A percentile compares a stretch with the other conserved stretches of the same genome.
phyloP scores from a whole-genome alignment of 1,140 invertebrate genomes.

The Drosophila micromelanica region DNA sequence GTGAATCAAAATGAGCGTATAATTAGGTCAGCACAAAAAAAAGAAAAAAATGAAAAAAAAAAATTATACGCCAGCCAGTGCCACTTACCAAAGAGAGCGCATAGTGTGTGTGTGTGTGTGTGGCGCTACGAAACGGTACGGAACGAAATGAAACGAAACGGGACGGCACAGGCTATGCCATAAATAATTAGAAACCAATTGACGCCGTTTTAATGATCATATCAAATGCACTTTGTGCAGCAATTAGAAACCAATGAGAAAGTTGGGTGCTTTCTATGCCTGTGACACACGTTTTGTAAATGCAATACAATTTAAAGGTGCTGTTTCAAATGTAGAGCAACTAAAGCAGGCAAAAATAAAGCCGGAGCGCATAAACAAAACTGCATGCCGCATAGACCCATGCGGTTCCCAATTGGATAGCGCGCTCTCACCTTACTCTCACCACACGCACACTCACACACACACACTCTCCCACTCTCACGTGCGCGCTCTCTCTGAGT shows the following conservation, averaged over 20 bases:
- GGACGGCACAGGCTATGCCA: slow-evolving; percentile 33
- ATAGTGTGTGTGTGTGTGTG: slow-evolving; percentile 42
- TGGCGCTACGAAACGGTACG: slow-evolving; percentile 13
- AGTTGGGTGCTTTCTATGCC: slow-evolving; percentile 16
- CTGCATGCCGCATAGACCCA: slow-evolving; percentile 34
- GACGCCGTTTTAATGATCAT: slow-evolving; percentile 63
- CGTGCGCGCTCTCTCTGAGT: slow-evolving; percentile 7
- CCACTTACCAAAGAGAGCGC: slow-evolving; percentile 79
- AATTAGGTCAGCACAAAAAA: slow-evolving; percentile 78
- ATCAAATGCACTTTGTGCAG: slow-evolving; percentile 54
- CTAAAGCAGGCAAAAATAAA: not conserved
- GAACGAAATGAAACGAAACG: slow-evolving; percentile 24
- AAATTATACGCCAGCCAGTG: slow-evolving; percentile 76
- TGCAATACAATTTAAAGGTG: no score
- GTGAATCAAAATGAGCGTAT: slow-evolving; percentile 83
- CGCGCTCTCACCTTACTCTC: slow-evolving; percentile 31
- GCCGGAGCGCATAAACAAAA: slow-evolving; percentile 43
- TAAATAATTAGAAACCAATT: slow-evolving; percentile 76
- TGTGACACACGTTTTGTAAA: slow-evolving; percentile 5
- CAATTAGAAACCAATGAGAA: slow-evolving; percentile 32
- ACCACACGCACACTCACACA: not conserved
- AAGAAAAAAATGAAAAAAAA: slow-evolving; percentile 21
- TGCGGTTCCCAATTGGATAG: slow-evolving; percentile 17
- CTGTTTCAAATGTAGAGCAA: no score
- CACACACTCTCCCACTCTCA: slow-evolving; percentile 3